Evolutionary conservation across 2,113 vertebrate genomes (phyloP), one percentile per base, ranked within the genome.

Genomic region (Caretta caretta): DNA sequence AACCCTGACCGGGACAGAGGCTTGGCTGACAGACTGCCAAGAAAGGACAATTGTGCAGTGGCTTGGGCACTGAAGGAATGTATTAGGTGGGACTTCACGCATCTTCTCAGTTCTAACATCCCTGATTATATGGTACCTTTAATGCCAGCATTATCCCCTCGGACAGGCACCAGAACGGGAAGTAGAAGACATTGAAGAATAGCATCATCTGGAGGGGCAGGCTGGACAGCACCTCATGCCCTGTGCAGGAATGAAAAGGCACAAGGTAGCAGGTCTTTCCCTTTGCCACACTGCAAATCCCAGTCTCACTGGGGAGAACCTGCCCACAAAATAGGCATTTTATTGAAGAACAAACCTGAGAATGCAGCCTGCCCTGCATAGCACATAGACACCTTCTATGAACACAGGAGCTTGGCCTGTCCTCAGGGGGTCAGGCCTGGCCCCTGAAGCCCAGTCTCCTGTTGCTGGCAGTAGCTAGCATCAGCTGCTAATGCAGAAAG

Each of bases 131-230:
- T 0, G 27, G 53, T 80, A 99, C 99, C 99, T 99, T 99, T 38
- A 98, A 96, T 42, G 99, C 97, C 93, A 99, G 88, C 98, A 99
- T 99, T 84, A 97, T 85, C 12, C 98, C 98, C 78, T 99, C 98
- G 1, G 98, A 98, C 93, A 99, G 85, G 97, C 98, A 99, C 99
- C 99, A 99, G 31, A 98, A 98, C 0, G 98, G 99, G 57, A 99
- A 99, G 95, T 98, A 99, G 96, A 97, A 98, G 93, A 92, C 92
- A 5, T 99, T 99, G 97, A 99, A 99, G 96, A 99, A 99, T 17
- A 99, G 98, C 80, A 99, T 96, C 98, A 99, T 98, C 97, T 99
- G 99, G 29, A 99, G 98, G 3, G 98, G 98, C n/a, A 99, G 98
- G 92, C 98, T 98, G 88, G 99, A 98, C 59, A 98, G 97, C 87